Evolutionary conservation across 2,797 vertebrate genomes (phyloP).

Genomic region (Myotis planiceps): DNA sequence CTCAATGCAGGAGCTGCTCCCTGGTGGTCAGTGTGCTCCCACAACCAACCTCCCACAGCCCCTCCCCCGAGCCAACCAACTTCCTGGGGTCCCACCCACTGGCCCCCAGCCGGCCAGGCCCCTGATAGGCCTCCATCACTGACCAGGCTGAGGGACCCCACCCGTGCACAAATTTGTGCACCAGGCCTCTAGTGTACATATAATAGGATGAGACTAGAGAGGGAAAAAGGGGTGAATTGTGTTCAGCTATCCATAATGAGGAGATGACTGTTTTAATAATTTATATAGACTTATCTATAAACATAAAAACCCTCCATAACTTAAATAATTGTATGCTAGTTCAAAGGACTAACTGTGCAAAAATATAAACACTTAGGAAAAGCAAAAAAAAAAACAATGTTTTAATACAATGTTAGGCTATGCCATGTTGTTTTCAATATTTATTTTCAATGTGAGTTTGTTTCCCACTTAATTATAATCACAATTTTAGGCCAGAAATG

Average conservation of each 20-base stretch:
- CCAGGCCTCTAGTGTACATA: not conserved
- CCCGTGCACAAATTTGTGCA: no score
- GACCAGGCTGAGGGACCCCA: no score
- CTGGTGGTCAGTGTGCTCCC: no score
- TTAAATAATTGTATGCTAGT: not conserved
- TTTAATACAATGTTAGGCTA: not conserved
- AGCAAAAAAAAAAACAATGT: not conserved
- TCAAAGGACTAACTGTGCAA: not conserved
- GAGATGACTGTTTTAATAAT: not conserved
- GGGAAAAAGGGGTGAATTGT: not conserved
- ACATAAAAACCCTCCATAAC: not conserved
- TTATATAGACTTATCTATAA: not conserved
- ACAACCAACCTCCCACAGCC: no score
- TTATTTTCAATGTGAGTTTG: not conserved
- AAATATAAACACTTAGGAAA: not conserved
- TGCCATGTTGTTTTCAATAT: not conserved
- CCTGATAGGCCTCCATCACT: no score
- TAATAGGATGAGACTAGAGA: not conserved
- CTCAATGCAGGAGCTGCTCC: no score
- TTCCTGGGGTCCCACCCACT: no score
- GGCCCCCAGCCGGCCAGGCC: no score
- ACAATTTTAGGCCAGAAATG: not conserved
- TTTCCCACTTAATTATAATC: not conserved
- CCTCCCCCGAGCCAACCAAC: no score
- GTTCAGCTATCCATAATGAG: not conserved